phyloP scores from a whole-genome alignment of 2,113 vertebrate species.

The Genyomyrus donnyi region DNA sequence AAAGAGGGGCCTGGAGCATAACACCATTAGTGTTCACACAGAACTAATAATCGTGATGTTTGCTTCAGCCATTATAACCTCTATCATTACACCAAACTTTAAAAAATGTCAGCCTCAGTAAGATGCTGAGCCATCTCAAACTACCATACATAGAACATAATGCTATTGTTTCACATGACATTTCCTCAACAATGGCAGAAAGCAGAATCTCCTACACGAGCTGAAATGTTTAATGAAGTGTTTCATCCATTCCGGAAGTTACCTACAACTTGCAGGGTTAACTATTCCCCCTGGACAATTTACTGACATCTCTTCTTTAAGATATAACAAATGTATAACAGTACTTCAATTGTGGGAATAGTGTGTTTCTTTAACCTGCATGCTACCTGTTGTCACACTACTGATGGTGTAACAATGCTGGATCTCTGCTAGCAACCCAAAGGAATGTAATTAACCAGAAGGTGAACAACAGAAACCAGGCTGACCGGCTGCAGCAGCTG shows the following conservation, averaged over 20 bases:
- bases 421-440: not conserved
- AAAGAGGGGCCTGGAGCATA: not conserved
- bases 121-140: not conserved
- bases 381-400: not conserved
- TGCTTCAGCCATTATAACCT: not conserved
- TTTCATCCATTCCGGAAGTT: not conserved
- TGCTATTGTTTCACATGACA: not conserved
- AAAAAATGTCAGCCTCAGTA: not conserved
- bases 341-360: not conserved
- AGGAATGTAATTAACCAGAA: not conserved
- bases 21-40: not conserved
- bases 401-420: not conserved
- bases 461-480: conserved; percentile 4
- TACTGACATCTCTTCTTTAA: not conserved
- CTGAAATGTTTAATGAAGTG: not conserved
- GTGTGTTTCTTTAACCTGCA: not conserved
- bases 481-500: conserved; percentile 82
- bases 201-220: not conserved
- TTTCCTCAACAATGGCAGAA: not conserved
- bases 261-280: not conserved
- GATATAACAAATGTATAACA: not conserved
- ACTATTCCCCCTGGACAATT: not conserved
- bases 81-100: not conserved
- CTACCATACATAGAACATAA: not conserved
- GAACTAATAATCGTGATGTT: not conserved